Base-by-base conservation (phyloP, 2,888 invertebrate species). In the Scaptomyza caliginosa region DNA sequence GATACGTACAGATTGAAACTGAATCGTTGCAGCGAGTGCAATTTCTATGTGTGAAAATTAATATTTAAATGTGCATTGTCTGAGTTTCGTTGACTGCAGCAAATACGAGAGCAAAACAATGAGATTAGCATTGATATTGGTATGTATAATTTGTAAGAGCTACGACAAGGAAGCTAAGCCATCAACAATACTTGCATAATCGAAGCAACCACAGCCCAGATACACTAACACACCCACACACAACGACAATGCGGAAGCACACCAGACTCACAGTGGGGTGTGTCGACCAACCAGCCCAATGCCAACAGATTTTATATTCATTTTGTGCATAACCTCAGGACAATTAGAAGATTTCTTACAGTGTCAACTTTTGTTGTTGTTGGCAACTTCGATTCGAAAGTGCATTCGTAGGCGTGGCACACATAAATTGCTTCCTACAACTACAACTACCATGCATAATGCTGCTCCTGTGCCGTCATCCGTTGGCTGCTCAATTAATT, bases 121-220 rank as follows among this genome's bases (percentile, higher is more conserved):
- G 81, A 87, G 87, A 85, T 55, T 81, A 62, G 56, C 78, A 74
- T 66, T 81, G 65, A 67, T 81, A 77, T 67, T 81, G 81, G 81
- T 81, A 81, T 57, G 81, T 67, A 38, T 38, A 34, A 10, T 40
- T 17, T 36, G 11, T 8, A 13, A 10, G 30, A 58, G 11, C 55
- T 6, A 34, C 16, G 16, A 34, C 16, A 3, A 62, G 64, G 59
- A 54, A 59, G 49, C 36, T 39, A 46, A 21, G 51, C 13, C n/a
- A 30, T 46, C 17, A 32, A 39, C 19, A 39, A 13, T 19, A 46
- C 24, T 65, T 66, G 17, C 68, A 67, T 58, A 58, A 67, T 49
- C 40, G 7, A 8, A 30, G 43, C 30, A 30, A 30, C 36, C 38
- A 21, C 49, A 28, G 13, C 36, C 52, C 48, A 46, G 13, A 5